These are phyloP conservation scores for Mechanitis messenoides DNA, from an alignment of 2,888 invertebrate genomes.

Conservation along the genomic window DNA sequence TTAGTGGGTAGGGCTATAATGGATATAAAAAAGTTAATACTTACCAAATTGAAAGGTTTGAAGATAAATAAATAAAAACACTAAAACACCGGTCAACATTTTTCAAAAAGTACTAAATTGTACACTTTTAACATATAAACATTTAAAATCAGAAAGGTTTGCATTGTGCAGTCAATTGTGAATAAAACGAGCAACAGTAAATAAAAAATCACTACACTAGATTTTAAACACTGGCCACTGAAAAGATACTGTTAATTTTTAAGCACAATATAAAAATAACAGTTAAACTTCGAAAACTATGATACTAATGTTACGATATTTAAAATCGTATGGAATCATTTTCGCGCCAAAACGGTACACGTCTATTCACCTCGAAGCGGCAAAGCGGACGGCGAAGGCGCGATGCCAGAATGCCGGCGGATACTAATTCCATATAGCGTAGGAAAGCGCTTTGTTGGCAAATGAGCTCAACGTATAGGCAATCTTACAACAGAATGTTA, in stretches of 20 bases:
- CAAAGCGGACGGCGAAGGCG: slow-evolving; percentile 38
- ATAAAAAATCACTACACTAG: slow-evolving; percentile 45
- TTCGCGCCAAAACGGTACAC: slow-evolving; percentile 45
- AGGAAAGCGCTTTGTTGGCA: slow-evolving; percentile 26
- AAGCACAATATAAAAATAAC: slow-evolving; percentile 42
- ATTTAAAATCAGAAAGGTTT: slow-evolving; percentile 56
- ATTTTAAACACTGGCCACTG: slow-evolving; percentile 43
- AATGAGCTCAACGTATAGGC: slow-evolving; percentile 20
- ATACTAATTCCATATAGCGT: slow-evolving; percentile 17
- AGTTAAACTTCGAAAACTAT: slow-evolving; percentile 40
- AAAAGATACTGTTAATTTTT: slow-evolving; percentile 47
- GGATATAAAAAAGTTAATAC: slow-evolving; percentile 31
- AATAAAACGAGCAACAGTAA: slow-evolving; percentile 39
- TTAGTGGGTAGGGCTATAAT: slow-evolving; percentile 4
- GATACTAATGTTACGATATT: slow-evolving; percentile 32
- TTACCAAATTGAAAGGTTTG: slow-evolving; percentile 57
- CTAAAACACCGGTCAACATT: slow-evolving; percentile 66
- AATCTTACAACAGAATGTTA: slow-evolving; percentile 16
- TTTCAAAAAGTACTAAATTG: slow-evolving; percentile 53
- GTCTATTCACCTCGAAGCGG: slow-evolving; percentile 42
- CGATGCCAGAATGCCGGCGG: slow-evolving; percentile 15
- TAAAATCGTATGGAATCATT: slow-evolving; percentile 45
- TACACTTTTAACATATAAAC: slow-evolving; percentile 49
- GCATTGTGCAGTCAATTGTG: slow-evolving; percentile 56
- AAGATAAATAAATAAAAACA: slow-evolving; percentile 51